Evolutionary conservation across 2,113 vertebrate genomes (phyloP), one percentile per base, ranked within the genome.

Genomic region (Zosterops borbonicus): DNA sequence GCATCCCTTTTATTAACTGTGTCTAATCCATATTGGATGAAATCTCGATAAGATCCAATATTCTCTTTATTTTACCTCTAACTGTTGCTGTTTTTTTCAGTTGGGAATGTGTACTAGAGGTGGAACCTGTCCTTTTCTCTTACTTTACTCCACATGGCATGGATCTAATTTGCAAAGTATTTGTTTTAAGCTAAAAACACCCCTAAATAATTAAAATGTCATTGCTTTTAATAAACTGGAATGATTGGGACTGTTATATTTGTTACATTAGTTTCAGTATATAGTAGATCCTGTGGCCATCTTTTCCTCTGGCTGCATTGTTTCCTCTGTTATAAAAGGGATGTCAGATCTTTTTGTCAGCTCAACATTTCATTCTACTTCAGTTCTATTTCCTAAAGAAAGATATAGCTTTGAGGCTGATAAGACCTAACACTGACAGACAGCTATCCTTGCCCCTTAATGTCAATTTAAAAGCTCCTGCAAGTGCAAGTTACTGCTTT

Each of bases 21-120:
- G 47, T 37, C 17, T 53, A 84, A 27, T 37, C 9, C 11, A 19
- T 27, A 6, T 17, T 44, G 4, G 50, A 24, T 53, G 77, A 82
- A 56, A 49, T 44, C n/a, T 53, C 5, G 1, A 5, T 46, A 37
- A 59, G 22, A 33, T 29, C 41, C 0, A 0, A 5, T 53, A 24
- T 35, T 73, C 12, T 67, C 21, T 37, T 79, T 70, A 18, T 35
- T 75, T 75, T 84, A 8, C 27, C 21, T 56, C 31, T 7, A n/a
- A 35, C 41, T 82, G 33, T 37, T 82, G 39, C 22, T 56, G 31
- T 41, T 68, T 64, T 62, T 62, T 18, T 75, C 11, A 41, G 1
- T 31, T 87, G 49, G 25, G 14, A 91, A 46, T 28, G 28, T 14
- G 23, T 41, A 49, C 16, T 31, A 71, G 50, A 41, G 27, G 29